Conservation (phyloP, 92 coral and sea anemone genomes). For the Hydrozoanthus gracilis region DNA sequence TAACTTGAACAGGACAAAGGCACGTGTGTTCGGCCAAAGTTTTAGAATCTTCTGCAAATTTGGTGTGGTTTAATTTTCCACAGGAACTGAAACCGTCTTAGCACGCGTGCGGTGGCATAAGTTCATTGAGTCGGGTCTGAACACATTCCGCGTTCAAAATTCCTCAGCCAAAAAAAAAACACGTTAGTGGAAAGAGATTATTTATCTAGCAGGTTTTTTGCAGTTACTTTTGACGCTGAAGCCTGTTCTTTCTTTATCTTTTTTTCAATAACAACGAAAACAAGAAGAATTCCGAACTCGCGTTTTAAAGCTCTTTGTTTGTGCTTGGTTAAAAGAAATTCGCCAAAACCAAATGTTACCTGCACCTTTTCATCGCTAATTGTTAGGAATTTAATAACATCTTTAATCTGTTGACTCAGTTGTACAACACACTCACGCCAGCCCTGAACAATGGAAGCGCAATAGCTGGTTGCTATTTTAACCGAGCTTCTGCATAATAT, state of each 20-base stretch:
- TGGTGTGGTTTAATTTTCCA: background rate
- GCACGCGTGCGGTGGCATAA: background rate
- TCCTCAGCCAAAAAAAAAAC: too few species aligned
- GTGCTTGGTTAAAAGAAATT: slow-evolving; percentile 2
- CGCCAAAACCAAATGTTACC: slow-evolving; percentile 35
- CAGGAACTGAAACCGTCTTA: background rate
- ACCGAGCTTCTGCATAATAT: slow-evolving; percentile 3
- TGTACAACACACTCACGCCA: background rate
- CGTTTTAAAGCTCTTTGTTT: slow-evolving; percentile 1
- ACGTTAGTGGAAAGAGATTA: too few species aligned
- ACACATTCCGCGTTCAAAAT: background rate
- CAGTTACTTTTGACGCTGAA: too few species aligned
- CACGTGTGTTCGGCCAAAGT: slow-evolving; percentile 14
- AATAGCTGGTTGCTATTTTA: slow-evolving; percentile 33
- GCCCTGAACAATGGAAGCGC: background rate
- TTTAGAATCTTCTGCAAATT: slow-evolving; percentile 28
- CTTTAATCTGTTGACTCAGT: slow-evolving; percentile 19
- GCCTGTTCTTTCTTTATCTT: background rate
- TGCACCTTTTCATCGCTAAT: background rate
- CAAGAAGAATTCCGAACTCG: background rate
- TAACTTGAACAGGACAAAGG: slow-evolving; percentile 1
- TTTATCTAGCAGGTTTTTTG: too few species aligned
- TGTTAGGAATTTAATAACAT: slow-evolving; percentile 28
- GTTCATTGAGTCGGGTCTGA: too few species aligned
- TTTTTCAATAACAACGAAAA: slow-evolving; percentile 1